Conservation (phyloP, 2,113 vertebrate genomes). For the Sula dactylatra region DNA sequence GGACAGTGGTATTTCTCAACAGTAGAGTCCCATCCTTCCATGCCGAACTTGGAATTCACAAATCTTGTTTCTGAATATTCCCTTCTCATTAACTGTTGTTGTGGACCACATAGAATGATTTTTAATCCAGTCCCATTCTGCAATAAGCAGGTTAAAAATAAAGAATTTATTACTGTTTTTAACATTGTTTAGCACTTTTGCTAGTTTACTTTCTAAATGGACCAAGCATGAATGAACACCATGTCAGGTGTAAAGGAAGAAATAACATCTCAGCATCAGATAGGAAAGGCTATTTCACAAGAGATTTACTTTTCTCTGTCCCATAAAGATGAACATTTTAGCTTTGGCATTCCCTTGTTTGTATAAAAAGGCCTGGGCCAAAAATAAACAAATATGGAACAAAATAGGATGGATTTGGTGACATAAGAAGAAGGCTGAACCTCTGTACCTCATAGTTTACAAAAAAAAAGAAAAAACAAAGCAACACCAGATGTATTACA, state of each 20-base stretch:
- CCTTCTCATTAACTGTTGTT: background rate
- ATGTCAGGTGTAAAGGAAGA: background rate
- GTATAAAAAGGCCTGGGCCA: background rate
- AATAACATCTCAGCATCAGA: background rate
- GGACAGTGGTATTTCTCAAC: background rate
- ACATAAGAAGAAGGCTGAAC: background rate
- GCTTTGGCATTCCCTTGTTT: background rate
- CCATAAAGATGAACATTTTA: background rate
- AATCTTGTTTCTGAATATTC: background rate
- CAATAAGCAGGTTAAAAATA: background rate
- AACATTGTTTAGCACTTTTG: background rate
- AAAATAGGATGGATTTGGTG: background rate
- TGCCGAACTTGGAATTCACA: background rate
- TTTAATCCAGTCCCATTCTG: background rate
- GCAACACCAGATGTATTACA: background rate
- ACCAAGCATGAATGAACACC: background rate
- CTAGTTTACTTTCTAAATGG: background rate
- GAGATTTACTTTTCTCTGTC: background rate
- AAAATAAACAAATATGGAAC: background rate
- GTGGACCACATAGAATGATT: background rate
- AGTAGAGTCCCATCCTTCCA: background rate
- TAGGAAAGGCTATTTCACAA: background rate
- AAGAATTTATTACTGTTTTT: background rate
- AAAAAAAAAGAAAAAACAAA: too few relatives aligned
- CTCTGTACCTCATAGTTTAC: background rate